Base-by-base conservation (phyloP, 2,888 invertebrate genomes). In the Colostygia pectinataria region DNA sequence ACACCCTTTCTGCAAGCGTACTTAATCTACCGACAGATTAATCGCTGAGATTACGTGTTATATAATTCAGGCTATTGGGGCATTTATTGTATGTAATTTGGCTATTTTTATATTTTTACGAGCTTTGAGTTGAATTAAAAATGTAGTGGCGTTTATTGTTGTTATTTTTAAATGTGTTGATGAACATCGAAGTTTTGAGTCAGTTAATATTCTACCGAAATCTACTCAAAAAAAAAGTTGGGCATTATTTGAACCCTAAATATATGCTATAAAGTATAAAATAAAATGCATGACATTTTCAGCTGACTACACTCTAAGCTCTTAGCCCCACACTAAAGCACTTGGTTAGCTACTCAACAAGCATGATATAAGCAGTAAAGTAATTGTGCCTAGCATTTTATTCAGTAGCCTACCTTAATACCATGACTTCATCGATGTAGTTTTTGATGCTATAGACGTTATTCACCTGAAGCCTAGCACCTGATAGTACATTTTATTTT, bases 301-400 rank as follows among this genome's bases (percentile, higher is more conserved):
- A 40, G 41, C 41, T 48, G 37, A 42, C 42, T 45, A 36, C 28
- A 34, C 46, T 40, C 5, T 20, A 23, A 23, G 13, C 44, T 15
- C 42, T 44, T 44, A 37, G n/a, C n/a, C 10, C 37, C 42, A 41
- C 36, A n/a, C n/a, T n/a, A n/a, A 42, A 42, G 42, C 32, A 38
- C 48, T 37, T 37, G 37, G 25, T 27, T 32, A 42, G 37, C 27
- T 42, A 32, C 32, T 48, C 27, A 23, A 38, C 32, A 8, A 32
- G 37, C 31, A 20, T 38, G 32, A 38, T 48, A 32, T 32, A 28
- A 32, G 48, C 48, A 42, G 42, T 39, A 56, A 52, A n/a, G 54
- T 66, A 66, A 71, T 69, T 72, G 62, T 55, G 56, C 60, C 63
- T 49, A 61, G 59, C 57, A 66, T 70, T 72, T 70, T 72, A 69